Evolutionary conservation across 2,888 invertebrate genomes (phyloP), one percentile per base, ranked within the genome.

Genomic region (Caradrina clavipalpis): DNA sequence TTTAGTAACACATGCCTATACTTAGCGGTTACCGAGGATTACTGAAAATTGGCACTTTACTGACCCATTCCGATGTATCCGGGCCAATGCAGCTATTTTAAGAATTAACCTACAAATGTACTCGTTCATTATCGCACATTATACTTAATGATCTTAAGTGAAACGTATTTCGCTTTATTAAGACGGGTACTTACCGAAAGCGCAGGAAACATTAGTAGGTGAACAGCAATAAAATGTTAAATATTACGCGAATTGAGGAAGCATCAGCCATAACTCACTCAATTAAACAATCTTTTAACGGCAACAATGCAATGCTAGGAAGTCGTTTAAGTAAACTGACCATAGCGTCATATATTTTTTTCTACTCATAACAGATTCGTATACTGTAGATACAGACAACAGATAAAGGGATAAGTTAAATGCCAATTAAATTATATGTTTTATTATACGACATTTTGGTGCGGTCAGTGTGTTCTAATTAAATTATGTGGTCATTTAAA

Each of bases 181-280:
- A 86, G 84, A 78, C 73, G 73, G 76, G 75, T 76, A 85, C 81
- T 88, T 86, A 88, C 81, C 80, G 80, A 86, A 88, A 88, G 85
- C 85, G 83, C 81, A 89, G 90, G 88, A 90, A 89, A 87, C 88
- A 85, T 85, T 88, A 86, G 72, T 78, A 80, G 78, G 80, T 78
- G 74, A 76, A 72, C 71, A 73, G 78, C 79, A 83, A 87, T 89
- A 86, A 87, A 89, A 87, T 84, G 83, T 84, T 82, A 86, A 86
- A 85, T 85, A 89, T 81, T 76, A 86, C 87, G 87, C 86, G 88
- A 88, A 88, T 85, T 79, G 83, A 87, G 91, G 89, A 90, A 91
- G 87, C 87, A 85, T 86, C 78, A 69, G 69, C 69, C 82, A 87
- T 89, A 88, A 87, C 80, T 87, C 87, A 88, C 81, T 88, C 85